phyloP scores from a whole-genome alignment of 2,888 invertebrate genomes.

The Sarcophaga rosellei region DNA sequence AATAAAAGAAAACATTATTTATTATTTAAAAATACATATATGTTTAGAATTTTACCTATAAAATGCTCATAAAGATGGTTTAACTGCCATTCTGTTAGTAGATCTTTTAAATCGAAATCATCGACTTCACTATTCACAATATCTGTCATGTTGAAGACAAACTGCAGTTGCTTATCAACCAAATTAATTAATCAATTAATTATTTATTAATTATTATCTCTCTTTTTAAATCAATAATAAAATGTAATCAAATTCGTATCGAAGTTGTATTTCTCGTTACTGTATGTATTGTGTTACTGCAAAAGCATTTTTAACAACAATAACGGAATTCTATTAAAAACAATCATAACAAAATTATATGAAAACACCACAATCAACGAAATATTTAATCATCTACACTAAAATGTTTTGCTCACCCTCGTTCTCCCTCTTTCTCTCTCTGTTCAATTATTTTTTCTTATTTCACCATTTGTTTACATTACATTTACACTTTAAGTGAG shows the following conservation, averaged over 20 bases:
- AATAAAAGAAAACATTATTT: not conserved
- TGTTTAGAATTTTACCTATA: conserved; percentile 30
- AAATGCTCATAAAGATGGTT: conserved; percentile 52
- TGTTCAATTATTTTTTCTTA: not conserved
- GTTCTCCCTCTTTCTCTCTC: not conserved
- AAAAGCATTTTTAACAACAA: not conserved
- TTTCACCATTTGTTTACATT: not conserved
- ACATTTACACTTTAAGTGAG: not conserved
- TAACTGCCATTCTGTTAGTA: conserved; percentile 57
- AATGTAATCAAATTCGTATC: conserved; percentile 11
- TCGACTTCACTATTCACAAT: not conserved
- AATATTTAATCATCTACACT: conserved; percentile 53
- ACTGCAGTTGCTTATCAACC: not conserved
- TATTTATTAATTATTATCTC: conserved; percentile 22
- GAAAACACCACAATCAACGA: conserved; percentile 42
- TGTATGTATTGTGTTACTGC: not conserved
- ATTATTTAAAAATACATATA: too few species aligned
- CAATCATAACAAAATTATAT: not conserved
- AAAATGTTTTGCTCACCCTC: not conserved
- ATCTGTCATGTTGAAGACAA: not conserved
- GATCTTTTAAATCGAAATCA: conserved; percentile 51
- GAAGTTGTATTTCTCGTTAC: not conserved
- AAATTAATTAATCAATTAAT: conserved; percentile 16
- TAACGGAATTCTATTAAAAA: not conserved
- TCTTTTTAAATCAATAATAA: conserved; percentile 34